Base-by-base conservation (phyloP, 2,797 vertebrate species). In the Scolopax bukidnonensis region DNA sequence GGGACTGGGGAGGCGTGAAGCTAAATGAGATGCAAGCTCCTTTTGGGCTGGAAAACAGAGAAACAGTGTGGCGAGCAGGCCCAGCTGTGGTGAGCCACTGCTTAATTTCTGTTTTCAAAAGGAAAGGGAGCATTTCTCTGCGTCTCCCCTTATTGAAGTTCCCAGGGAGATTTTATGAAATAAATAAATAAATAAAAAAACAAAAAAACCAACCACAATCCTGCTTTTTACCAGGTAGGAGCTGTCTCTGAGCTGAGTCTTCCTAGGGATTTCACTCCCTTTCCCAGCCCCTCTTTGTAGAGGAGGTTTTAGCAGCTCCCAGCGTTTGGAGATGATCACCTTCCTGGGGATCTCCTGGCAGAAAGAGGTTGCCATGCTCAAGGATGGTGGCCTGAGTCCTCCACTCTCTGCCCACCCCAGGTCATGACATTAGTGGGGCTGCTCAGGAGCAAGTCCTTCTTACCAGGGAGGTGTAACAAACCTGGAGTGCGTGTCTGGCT, bases 191-290 rank as follows among this genome's bases (percentile, higher is more conserved):
- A 47, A 9, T 18, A 7, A 19, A 33, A 50, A 19, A 14, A 50
- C 48, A 51, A 51, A 63, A 48, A 12, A 48, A 48, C 9, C 6
- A 73, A 43, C 57, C n/a, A 65, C 47, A 84, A 21, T 85, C 71
- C 68, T 96, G 73, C 67, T 95, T 76, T 87, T 92, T 91, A 91
- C 57, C 64, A 94, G 73, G 92, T 83, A 87, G 95, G 70, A 96
- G 86, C 93, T 95, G 88, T 91, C 88, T 95, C 90, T 92, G 87
- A 95, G 71, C 81, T 94, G 90, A 96, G 94, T 97, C 94, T 97
- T 97, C 97, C 95, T 83, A 90, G 93, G 90, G 90, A 89, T 90
- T 85, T 92, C 78, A 89, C 51, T 93, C 95, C 95, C 94, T 92
- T 95, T 73, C 89, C 76, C 73, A 79, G 87, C 91, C 84, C 51